Conservation (phyloP, 1,140 invertebrate species). For the Phenacoccus solenopsis region DNA sequence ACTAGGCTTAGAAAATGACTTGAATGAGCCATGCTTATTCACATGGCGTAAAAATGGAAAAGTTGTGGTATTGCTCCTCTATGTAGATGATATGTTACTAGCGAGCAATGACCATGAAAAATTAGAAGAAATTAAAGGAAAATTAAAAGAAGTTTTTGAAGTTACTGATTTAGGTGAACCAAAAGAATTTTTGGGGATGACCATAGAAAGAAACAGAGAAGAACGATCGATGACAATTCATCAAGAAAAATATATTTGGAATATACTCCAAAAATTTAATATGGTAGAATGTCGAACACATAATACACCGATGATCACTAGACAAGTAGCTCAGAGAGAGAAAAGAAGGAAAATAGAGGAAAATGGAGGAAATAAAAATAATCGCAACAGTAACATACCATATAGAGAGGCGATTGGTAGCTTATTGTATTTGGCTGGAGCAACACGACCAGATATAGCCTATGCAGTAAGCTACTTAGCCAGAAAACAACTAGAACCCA, state of each 20-base stretch:
- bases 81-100: constrained; percentile 27
- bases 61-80: constrained; percentile 26
- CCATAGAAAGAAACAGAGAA: background rate
- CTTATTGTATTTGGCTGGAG: constrained; percentile 31
- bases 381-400: background rate
- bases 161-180: too few species aligned
- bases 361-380: constrained; percentile 15
- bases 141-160: constrained; percentile 30
- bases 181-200: constrained; percentile 24
- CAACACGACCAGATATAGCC: constrained; percentile 34
- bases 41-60: background rate
- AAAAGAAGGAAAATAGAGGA: constrained; percentile 26
- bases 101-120: constrained; percentile 23
- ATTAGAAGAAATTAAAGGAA: constrained; percentile 23
- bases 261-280: constrained; percentile 32
- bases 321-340: constrained; percentile 17
- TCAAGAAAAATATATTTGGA: constrained; percentile 35
- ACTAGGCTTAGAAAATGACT: background rate
- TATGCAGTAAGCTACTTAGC: constrained; percentile 30
- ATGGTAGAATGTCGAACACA: constrained; percentile 31
- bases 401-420: constrained; percentile 32
- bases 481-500: constrained; percentile 25
- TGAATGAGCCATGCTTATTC: background rate
- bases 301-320: constrained; percentile 33
- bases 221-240: constrained; percentile 25